Percentiles rank a stretch among this genome's conserved stretches.
Evolutionary conservation across 2,888 invertebrate genomes (phyloP).

Genomic region (Plemyria rubiginata): DNA sequence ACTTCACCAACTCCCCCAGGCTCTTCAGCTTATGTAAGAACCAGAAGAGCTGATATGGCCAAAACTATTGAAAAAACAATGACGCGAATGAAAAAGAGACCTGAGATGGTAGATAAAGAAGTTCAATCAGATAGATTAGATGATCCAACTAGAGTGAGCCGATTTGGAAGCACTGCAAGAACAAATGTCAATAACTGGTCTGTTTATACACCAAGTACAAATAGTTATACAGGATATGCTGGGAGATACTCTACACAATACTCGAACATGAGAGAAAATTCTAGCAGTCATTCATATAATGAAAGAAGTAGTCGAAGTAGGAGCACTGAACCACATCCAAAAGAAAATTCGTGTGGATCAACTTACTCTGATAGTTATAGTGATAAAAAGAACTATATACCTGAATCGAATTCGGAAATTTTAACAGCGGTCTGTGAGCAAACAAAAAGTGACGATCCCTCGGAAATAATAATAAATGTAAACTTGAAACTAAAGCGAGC

Average conservation of each 20-base stretch:
- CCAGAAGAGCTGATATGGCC: constrained; percentile 89
- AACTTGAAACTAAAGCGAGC: constrained; percentile 76
- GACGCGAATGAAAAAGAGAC: constrained; percentile 83
- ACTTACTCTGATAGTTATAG: constrained; percentile 51
- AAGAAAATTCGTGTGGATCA: constrained; percentile 54
- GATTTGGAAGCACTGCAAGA: constrained; percentile 86
- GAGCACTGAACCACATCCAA: constrained; percentile 66
- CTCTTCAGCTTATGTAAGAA: constrained; percentile 86
- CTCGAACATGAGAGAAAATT: constrained; percentile 67
- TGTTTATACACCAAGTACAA: constrained; percentile 81
- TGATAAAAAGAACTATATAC: constrained; percentile 48
- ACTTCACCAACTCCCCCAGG: constrained; percentile 92
- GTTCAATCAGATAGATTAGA: constrained; percentile 90
- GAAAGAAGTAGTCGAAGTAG: constrained; percentile 72
- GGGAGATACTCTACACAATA: constrained; percentile 79
- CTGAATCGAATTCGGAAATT: constrained; percentile 59
- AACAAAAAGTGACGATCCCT: constrained; percentile 72
- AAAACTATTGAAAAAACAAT: constrained; percentile 89
- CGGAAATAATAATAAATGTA: constrained; percentile 76
- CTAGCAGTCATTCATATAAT: constrained; percentile 54
- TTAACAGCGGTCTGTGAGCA: constrained; percentile 61
- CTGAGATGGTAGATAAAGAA: constrained; percentile 87
- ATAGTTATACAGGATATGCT: constrained; percentile 75
- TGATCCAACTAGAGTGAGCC: constrained; percentile 87
- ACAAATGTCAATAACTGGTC: constrained; percentile 87